Evolutionary conservation across 1,140 invertebrate species (phyloP).

Genomic region (Neelides sp.): DNA sequence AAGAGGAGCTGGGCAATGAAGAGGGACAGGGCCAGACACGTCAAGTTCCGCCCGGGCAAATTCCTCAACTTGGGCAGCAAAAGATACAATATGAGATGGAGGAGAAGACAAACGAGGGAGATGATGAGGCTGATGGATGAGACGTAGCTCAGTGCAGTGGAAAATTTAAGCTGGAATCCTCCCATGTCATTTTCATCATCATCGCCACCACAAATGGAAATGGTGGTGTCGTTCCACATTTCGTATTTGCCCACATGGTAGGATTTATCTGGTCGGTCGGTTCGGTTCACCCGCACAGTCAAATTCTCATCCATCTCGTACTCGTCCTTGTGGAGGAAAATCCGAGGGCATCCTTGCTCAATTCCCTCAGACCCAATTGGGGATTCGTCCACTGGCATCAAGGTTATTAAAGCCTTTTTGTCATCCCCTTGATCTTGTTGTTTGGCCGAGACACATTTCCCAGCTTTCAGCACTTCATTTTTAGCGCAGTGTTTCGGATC

Average conservation of each 20-base stretch:
- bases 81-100: constrained; percentile 39
- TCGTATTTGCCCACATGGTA: constrained; percentile 29
- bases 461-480: constrained; percentile 23
- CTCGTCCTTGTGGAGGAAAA: constrained; percentile 9
- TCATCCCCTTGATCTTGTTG: neutral
- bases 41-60: constrained; percentile 42
- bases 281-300: neutral
- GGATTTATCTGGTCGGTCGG: neutral
- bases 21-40: constrained; percentile 40
- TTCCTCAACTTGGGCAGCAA: constrained; percentile 41
- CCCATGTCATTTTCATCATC: constrained; percentile 10
- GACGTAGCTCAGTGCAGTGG: constrained; percentile 31
- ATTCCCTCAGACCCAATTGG: neutral
- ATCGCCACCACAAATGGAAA: constrained; percentile 31
- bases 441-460: constrained; percentile 19
- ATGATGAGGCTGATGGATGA: constrained; percentile 34
- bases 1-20: constrained; percentile 41
- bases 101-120: constrained; percentile 37
- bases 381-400: neutral
- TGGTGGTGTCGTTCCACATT: constrained; percentile 14
- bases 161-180: constrained; percentile 21
- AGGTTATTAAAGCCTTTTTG: constrained; percentile 2
- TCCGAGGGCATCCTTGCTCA: constrained; percentile 9
- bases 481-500: constrained; percentile 27
- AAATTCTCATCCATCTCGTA: constrained; percentile 5